A percentile compares a stretch with the other conserved stretches of the same genome.
Evolutionary conservation across 2,888 invertebrate genomes (phyloP).

Genomic region (Digitonthophagus gazella): DNA sequence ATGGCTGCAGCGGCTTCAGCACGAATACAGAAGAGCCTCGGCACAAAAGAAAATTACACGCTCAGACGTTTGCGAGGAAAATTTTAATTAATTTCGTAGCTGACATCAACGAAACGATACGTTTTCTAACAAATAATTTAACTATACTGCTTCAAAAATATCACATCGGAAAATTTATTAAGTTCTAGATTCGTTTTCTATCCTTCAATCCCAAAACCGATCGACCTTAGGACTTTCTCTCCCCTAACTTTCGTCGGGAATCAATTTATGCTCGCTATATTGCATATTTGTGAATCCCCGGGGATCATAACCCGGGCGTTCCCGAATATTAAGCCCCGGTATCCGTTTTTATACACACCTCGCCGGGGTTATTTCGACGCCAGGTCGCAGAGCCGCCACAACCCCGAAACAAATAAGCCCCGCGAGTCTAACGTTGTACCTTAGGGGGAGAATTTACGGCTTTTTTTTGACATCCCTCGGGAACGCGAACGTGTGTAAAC

Average conservation of each 20-base stretch:
- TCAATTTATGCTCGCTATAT: conserved; percentile 53
- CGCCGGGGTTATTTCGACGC: background rate
- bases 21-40: background rate
- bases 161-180: no score
- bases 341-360: conserved; percentile 9
- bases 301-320: conserved; percentile 36
- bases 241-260: conserved; percentile 40
- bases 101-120: background rate
- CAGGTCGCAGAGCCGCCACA: background rate
- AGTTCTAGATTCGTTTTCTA: no score
- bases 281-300: conserved; percentile 53
- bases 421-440: background rate
- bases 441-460: background rate
- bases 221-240: background rate
- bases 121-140: background rate
- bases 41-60: background rate
- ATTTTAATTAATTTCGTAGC: background rate
- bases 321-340: conserved; percentile 3
- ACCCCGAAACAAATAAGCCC: background rate
- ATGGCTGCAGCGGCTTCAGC: background rate
- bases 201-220: no score
- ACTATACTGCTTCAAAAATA: no score
- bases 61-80: background rate
- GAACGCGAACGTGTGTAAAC: background rate
- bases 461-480: background rate